Base-by-base conservation (phyloP, 2,113 vertebrate species). In the Mesoclemmys tuberculata region DNA sequence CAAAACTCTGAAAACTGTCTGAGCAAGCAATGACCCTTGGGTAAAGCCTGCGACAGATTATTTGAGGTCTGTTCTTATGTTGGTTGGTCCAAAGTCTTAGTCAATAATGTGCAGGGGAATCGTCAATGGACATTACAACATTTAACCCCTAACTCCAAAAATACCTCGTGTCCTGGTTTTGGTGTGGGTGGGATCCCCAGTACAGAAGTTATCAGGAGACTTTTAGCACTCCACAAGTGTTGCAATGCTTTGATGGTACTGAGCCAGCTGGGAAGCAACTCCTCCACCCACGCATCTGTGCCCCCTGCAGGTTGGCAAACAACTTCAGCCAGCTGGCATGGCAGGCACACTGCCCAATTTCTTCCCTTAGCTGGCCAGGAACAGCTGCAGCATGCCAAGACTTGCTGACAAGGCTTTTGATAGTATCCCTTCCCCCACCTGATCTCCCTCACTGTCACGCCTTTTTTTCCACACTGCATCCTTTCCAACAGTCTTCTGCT, bases 181-280 rank as follows among this genome's bases (percentile, higher is more conserved):
- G 56, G 51, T 61, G 52, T 51, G 75, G 44, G 18, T 19, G 46
- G 61, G 85, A 49, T 48, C 19, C 22, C 68, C 71, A 78, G 71
- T 27, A 38, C 84, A 44, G 16, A 77, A 83, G 74, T 55, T 64
- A 87, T 83, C 80, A 48, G 44, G 80, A 31, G 78, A 83, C 38
- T 92, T 92, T 92, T 71, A 68, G 80, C 85, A 78, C 88, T 92
- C 85, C 80, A 79, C 24, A 49, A 92, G 85, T 55, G 81, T 55
- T 18, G 82, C 85, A 85, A 85, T 79, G 48, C 54, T 41, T 89
- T 22, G 77, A 64, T 85, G 58, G 85, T 85, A 55, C 64, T 64
- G 58, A 85, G 80, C 64, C 92, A 85, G 88, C 82, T 84, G 83
- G 80, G 91, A 88, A 84, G 86, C 91, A 88, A 52, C 52, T 38